Evolutionary conservation across 1,140 invertebrate genomes (phyloP), one percentile per base, ranked within the genome.

Genomic region (Musca domestica): DNA sequence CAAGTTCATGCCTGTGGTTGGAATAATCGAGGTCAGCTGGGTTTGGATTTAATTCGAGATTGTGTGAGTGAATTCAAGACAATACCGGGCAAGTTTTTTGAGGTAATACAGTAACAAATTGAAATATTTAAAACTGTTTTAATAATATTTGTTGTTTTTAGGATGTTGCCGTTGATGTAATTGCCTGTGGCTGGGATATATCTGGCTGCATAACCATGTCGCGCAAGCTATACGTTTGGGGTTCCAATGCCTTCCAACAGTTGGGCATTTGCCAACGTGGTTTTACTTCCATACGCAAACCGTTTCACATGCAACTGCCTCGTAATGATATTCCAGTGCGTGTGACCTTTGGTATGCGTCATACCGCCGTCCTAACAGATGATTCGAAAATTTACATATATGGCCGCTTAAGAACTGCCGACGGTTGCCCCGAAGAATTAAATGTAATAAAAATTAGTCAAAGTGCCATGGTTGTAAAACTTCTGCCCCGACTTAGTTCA

Each of bases 1-100:
- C 87, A 87, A 71, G 76, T 95, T 10, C 95, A 90, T 76, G 86
- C 89, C 46, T 96, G 93, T 85, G 95, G 95, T 5, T 94, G 91
- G 90, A 96, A 95, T 83, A 87, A 88, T 73, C 90, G 88, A 77
- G 90, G 90, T 2, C 94, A 96, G 81, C 75, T 92, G 19, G 94
- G 91, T 17, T 79, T 87, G 20, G 82, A 83, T 7, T 76, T 68
- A 1, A 46, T 56, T 3, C 67, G 77, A 25, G 72, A 80, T 51
- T 77, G 76, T 52, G 72, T 77, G 41, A 79, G 66, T 56, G 71
- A 76, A 67, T 81, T 81, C 25, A 48, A 52, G 61, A 71, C 71
- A 70, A 71, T 81, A 67, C 78, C 78, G 17, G 71, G 34, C 0
- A 74, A 81, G 51, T 81, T 64, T 61, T 74, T 74, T 66, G 73